phyloP scores from a whole-genome alignment of 2,888 invertebrate genomes.

The Platypus cylindrus region DNA sequence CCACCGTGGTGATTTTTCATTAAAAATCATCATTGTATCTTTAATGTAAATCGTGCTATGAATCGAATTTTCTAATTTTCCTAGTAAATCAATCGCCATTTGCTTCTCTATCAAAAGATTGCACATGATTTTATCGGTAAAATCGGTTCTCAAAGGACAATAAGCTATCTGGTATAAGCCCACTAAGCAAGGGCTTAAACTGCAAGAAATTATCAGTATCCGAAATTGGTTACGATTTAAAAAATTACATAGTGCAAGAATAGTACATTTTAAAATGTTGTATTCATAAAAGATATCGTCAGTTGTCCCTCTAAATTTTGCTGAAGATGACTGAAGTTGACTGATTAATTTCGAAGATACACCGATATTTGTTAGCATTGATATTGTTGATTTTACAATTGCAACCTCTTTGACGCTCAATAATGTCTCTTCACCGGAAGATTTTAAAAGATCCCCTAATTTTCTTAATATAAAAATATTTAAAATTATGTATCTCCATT shows the following conservation, averaged over 20 bases:
- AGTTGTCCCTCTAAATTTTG: constrained; percentile 11
- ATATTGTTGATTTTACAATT: constrained; percentile 46
- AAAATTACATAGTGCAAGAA: constrained; percentile 38
- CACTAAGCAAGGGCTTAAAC: constrained; percentile 49
- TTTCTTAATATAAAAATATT: constrained; percentile 36
- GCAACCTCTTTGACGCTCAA: constrained; percentile 57
- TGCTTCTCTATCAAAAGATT: constrained; percentile 39
- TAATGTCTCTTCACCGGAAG: constrained; percentile 28
- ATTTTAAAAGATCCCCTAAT: constrained; percentile 23
- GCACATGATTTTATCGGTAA: constrained; percentile 38
- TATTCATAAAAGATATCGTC: constrained; percentile 39
- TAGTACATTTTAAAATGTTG: constrained; percentile 38
- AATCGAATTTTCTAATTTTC: constrained; percentile 40
- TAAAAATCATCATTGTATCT: constrained; percentile 55
- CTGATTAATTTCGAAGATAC: constrained; percentile 52
- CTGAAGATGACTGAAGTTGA: constrained; percentile 28
- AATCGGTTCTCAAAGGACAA: constrained; percentile 52
- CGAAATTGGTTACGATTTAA: constrained; percentile 41
- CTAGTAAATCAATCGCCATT: constrained; percentile 39
- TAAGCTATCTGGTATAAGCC: constrained; percentile 55
- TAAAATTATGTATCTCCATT: constrained; percentile 37
- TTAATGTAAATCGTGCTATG: constrained; percentile 51
- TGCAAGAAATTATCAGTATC: constrained; percentile 42
- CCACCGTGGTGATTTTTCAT: constrained; percentile 47
- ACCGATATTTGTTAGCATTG: constrained; percentile 52